A percentile compares a stretch with the other conserved stretches of the same genome.
phyloP scores from a whole-genome alignment of 2,888 invertebrate species.

The Rotaria socialis region DNA sequence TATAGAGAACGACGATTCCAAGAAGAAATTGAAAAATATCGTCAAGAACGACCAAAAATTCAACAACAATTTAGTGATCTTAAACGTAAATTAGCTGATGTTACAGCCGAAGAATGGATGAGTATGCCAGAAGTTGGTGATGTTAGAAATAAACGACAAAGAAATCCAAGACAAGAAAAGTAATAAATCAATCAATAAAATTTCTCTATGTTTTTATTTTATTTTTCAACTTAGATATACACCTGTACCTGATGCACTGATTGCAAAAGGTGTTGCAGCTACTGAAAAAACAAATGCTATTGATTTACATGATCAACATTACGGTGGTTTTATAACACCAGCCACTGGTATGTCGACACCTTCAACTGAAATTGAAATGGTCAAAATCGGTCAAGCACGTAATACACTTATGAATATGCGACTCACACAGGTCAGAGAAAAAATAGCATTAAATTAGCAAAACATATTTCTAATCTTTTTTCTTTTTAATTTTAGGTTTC shows the following conservation, averaged over 20 bases:
- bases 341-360: constrained; percentile 51
- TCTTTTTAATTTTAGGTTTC: constrained; percentile 64
- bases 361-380: constrained; percentile 77
- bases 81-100: constrained; percentile 66
- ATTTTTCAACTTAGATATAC: constrained; percentile 68
- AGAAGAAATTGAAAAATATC: constrained; percentile 84
- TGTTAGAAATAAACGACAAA: constrained; percentile 86
- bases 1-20: constrained; percentile 64
- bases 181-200: constrained; percentile 49
- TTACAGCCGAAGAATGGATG: constrained; percentile 90
- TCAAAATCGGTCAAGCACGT: constrained; percentile 96
- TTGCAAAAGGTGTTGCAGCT: constrained; percentile 68
- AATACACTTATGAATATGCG: constrained; percentile 99
- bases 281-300: constrained; percentile 61
- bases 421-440: constrained; percentile 70
- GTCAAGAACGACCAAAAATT: constrained; percentile 95
- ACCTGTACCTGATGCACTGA: constrained; percentile 88
- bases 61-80: constrained; percentile 98
- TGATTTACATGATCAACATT: constrained; percentile 55
- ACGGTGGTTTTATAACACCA: constrained; percentile 65
- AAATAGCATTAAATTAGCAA: constrained; percentile 4
- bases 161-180: constrained; percentile 89
- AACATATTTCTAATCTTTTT: not conserved
- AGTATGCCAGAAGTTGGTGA: constrained; percentile 99
- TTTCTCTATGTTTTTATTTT: constrained; percentile 38